Evolutionary conservation across 2,113 vertebrate species (phyloP).

Genomic region (Megaceryle torquata): DNA sequence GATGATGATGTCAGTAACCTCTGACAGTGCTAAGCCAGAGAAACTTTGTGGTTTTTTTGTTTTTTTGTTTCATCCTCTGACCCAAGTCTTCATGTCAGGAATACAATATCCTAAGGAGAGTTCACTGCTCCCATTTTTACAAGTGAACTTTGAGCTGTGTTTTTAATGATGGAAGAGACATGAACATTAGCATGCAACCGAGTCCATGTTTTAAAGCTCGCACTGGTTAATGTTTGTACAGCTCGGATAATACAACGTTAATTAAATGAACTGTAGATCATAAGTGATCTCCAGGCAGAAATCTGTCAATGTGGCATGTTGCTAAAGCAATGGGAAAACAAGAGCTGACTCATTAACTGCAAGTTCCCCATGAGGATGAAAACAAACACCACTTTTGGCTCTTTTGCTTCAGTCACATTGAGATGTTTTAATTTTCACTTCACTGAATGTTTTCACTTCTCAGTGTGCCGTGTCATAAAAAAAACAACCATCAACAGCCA

Average conservation of each 20-base stretch:
- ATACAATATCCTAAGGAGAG: not conserved
- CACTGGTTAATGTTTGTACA: not conserved
- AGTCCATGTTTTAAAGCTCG: rapidly evolving
- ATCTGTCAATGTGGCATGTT: not conserved
- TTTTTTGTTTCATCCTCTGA: not conserved
- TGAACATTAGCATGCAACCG: not conserved
- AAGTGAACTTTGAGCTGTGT: not conserved
- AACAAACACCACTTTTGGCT: not conserved
- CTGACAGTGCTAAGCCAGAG: not conserved
- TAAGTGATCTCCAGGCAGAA: not conserved
- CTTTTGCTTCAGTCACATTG: not conserved
- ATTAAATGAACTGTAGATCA: not conserved
- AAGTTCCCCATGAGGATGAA: not conserved
- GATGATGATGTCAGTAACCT: not conserved
- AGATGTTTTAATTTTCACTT: not conserved
- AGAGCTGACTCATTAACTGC: not conserved
- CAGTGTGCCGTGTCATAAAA: rapidly evolving
- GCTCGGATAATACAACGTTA: not conserved
- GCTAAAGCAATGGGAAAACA: not conserved
- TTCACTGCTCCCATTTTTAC: not conserved
- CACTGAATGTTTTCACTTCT: not conserved
- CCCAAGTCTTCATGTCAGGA: not conserved
- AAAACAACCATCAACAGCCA: not conserved
- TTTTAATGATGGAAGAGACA: not conserved
- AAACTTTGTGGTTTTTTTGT: not conserved